These are phyloP conservation scores for Nomada ferruginata DNA, from an alignment of 2,888 invertebrate species.

Conservation along the genomic window DNA sequence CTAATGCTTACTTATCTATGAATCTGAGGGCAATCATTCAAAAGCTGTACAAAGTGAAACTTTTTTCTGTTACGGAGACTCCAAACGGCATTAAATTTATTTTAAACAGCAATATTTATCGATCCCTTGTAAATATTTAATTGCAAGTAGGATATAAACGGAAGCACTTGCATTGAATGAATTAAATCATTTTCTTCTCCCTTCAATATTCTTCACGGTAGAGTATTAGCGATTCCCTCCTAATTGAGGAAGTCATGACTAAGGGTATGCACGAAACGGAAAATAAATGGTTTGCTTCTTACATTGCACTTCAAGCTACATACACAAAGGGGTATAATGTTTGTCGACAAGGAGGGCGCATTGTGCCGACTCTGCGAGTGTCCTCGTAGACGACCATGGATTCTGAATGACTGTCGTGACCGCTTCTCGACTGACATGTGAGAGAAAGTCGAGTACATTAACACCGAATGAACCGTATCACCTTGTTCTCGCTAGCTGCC, in stretches of 20 bases:
- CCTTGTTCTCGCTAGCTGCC: conserved; percentile 44
- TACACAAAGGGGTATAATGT: neutral
- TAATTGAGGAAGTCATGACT: neutral
- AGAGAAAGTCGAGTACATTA: conserved; percentile 63
- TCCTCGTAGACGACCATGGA: conserved; percentile 60
- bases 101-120: too few species aligned
- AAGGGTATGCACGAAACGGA: neutral
- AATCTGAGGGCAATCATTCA: too few species aligned
- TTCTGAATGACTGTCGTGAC: conserved; percentile 53
- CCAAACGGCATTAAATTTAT: too few species aligned
- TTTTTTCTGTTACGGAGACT: too few species aligned
- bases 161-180: too few species aligned
- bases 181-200: neutral
- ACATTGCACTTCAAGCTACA: neutral
- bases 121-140: too few species aligned
- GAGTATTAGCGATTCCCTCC: neutral
- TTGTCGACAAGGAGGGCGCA: neutral
- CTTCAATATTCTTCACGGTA: neutral
- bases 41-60: too few species aligned
- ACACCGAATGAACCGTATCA: conserved; percentile 55
- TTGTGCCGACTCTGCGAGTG: conserved; percentile 22
- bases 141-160: too few species aligned
- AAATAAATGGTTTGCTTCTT: neutral
- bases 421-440: conserved; percentile 33
- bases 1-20: too few species aligned